Evolutionary conservation across 1,140 invertebrate genomes (phyloP), one percentile per base, ranked within the genome.

Genomic region (Lamellibrachia luymesi): DNA sequence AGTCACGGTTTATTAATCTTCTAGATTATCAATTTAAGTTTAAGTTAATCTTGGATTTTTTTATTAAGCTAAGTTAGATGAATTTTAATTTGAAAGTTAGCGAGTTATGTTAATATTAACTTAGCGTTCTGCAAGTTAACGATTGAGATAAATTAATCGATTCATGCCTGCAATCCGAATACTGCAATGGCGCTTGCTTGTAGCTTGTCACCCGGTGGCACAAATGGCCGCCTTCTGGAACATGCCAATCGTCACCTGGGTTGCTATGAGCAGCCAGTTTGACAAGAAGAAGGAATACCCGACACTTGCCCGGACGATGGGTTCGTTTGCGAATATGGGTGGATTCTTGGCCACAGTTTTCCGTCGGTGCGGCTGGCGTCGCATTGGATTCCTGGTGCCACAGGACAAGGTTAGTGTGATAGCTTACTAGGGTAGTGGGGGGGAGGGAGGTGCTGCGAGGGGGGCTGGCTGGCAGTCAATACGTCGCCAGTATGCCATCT

Each of bases 171-270:
- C 38, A 38, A 38, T 38, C 38, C 38, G 38, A 38, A 38, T 80
- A 80, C 64, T 10, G 13, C 5, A 4, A 80, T 22, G 7, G n/a
- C 91, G 2, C 17, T 22, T 80, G 2, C 5, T 80, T n/a, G n/a
- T 38, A 93, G 93, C 93, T 90, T 94, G 93, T 90, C 89, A 51
- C 25, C 92, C 92, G 50, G 92, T 92, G 13, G 93, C 93, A 10
- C 90, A 94, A 89, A 92, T 94, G 91, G 93, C 93, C 4, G 93
- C 93, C 4, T 94, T 25, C 92, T 94, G 93, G 93, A 94, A 94
- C 93, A 94, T 93, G 91, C 93, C 93, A 4, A 92, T 94, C 91
- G 92, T 94, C 1, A 92, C 93, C 5, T 94, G 93, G 93, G 93
- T 94, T 27, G 93, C 93, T 5, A 93, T 56, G n/a, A 92, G 93